phyloP scores from a whole-genome alignment of 2,888 invertebrate genomes.

The Drosophila histrio region DNA sequence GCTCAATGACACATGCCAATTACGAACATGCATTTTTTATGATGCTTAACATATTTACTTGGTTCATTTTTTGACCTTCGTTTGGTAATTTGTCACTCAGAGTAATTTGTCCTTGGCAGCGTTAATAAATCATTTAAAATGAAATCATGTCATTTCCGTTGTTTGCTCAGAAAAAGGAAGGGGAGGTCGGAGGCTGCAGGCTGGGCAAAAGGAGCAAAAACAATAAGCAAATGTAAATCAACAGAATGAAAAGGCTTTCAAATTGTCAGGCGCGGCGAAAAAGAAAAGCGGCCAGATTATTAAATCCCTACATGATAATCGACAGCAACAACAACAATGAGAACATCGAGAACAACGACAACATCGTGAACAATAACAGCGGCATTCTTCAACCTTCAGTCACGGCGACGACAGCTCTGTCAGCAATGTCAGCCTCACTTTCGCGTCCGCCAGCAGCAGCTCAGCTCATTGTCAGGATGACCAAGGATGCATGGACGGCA shows the following conservation, averaged over 20 bases:
- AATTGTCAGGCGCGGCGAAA: constrained; percentile 55
- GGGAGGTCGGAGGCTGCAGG: too few species aligned
- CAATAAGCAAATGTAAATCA: constrained; percentile 68
- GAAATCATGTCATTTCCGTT: constrained; percentile 41
- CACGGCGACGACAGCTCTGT: constrained; percentile 65
- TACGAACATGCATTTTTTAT: constrained; percentile 57
- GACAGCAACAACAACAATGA: constrained; percentile 29
- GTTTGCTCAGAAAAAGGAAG: constrained; percentile 22
- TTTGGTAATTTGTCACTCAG: constrained; percentile 1
- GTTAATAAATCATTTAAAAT: constrained; percentile 64
- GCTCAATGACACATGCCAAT: constrained; percentile 50
- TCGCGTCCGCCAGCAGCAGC: constrained; percentile 28
- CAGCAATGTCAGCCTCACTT: constrained; percentile 58
- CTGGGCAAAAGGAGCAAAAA: constrained; percentile 19
- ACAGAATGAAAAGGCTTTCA: constrained; percentile 56
- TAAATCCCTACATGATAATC: constrained; percentile 73
- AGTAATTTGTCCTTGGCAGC: constrained; percentile 49
- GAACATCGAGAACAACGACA: constrained; percentile 1
- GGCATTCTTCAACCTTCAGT: constrained; percentile 22
- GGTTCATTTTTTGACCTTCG: constrained; percentile 29
- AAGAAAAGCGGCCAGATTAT: constrained; percentile 64
- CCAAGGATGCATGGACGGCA: background rate
- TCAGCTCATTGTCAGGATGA: constrained; percentile 42
- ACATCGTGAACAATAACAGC: constrained; percentile 7
- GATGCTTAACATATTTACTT: constrained; percentile 30